Conservation (phyloP, 2,888 invertebrate species). For the Phragmatobia fuliginosa region DNA sequence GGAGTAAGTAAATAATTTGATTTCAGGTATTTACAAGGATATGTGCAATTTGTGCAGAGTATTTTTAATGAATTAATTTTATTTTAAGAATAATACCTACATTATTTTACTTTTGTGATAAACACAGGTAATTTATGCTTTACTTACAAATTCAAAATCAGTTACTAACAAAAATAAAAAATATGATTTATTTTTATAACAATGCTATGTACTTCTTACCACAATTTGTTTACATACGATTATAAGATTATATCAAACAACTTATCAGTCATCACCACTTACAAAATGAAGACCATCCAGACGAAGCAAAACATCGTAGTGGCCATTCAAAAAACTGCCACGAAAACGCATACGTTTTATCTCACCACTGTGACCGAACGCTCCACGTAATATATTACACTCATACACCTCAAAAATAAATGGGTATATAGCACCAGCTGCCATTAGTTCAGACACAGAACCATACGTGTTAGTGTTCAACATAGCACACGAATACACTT, state of each 20-base stretch:
- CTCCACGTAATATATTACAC: constrained; percentile 15
- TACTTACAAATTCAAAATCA: neutral
- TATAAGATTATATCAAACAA: neutral
- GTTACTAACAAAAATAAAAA: neutral
- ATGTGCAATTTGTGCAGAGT: neutral
- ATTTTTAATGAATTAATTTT: neutral
- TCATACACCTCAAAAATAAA: constrained; percentile 38
- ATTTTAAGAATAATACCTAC: neutral
- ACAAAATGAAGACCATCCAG: constrained; percentile 12
- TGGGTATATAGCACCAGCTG: constrained; percentile 34
- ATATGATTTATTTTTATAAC: neutral
- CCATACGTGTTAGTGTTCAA: constrained; percentile 36
- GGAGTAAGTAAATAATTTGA: no score
- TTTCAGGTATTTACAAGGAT: no score
- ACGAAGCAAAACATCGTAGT: constrained; percentile 19
- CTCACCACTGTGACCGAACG: constrained; percentile 24
- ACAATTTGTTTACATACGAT: neutral
- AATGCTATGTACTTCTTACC: neutral
- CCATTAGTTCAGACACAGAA: constrained; percentile 35
- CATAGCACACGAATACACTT: constrained; percentile 35
- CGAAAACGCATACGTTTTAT: constrained; percentile 21
- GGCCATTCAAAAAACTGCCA: constrained; percentile 24
- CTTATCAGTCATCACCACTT: neutral
- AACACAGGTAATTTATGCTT: neutral
- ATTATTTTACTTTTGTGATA: neutral